Conservation (phyloP, 2,113 vertebrate genomes). For the Saguinus midas region DNA sequence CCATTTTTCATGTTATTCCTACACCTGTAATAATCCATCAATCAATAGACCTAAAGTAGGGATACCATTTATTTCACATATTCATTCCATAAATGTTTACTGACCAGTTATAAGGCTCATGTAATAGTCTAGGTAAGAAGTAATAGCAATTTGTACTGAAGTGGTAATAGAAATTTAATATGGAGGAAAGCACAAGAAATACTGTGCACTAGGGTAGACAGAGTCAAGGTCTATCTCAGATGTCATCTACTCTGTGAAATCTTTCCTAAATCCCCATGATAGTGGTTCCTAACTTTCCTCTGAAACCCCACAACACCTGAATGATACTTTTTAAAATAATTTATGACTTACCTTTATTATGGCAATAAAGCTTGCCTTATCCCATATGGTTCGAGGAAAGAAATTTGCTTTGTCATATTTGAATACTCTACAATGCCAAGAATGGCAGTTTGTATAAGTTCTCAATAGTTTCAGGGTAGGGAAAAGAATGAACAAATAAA, state of each 20-base stretch:
- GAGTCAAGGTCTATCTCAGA: not conserved
- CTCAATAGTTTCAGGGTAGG: not conserved
- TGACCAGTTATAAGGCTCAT: not conserved
- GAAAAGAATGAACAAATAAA: conserved; percentile 46
- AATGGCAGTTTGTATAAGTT: not conserved
- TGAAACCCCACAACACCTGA: not conserved
- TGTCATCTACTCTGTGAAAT: not conserved
- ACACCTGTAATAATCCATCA: not conserved
- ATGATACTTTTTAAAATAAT: not conserved
- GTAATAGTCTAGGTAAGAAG: not conserved
- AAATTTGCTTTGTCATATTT: conserved; percentile 37
- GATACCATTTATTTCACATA: not conserved
- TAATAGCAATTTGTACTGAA: not conserved
- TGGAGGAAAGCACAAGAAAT: not conserved
- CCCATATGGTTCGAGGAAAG: not conserved
- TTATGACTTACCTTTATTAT: not conserved
- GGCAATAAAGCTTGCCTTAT: not conserved
- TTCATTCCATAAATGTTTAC: conserved; percentile 36
- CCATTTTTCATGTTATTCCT: not conserved
- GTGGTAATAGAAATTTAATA: not conserved
- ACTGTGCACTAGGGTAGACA: not conserved
- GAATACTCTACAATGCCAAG: not conserved
- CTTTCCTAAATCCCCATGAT: not conserved
- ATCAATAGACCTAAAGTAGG: not conserved
- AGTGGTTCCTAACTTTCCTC: not conserved